Conservation (phyloP, 2,888 invertebrate genomes). For the Chromoteleia sp. region DNA sequence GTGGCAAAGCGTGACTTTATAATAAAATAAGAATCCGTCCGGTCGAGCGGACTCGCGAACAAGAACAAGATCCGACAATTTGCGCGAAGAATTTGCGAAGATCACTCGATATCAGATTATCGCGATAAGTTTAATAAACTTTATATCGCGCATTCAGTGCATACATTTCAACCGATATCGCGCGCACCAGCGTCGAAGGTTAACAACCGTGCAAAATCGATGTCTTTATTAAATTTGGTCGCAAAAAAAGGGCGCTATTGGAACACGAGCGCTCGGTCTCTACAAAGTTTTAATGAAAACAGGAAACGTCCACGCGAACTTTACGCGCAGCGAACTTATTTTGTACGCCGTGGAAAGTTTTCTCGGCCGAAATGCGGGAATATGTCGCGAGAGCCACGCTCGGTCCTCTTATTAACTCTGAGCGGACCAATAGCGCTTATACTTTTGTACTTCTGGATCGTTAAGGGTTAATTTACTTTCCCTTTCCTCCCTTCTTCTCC, state of each 20-base stretch:
- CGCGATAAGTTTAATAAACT: constrained; percentile 8
- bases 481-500: no score
- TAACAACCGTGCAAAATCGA: constrained; percentile 23
- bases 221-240: constrained; percentile 28
- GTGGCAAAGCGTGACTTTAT: no score
- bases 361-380: background rate
- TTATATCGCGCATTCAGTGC: constrained; percentile 4
- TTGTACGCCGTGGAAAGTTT: background rate
- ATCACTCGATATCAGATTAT: background rate
- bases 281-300: constrained; percentile 38
- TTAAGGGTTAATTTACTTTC: no score
- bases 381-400: background rate
- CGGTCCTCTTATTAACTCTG: no score
- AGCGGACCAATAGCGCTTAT: no score
- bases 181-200: background rate
- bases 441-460: no score
- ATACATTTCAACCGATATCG: constrained; percentile 4
- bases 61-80: background rate
- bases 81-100: background rate
- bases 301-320: background rate
- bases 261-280: background rate
- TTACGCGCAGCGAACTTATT: background rate
- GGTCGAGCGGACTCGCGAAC: background rate
- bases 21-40: background rate
- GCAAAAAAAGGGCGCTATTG: constrained; percentile 15